A percentile compares a stretch with the other conserved stretches of the same genome.
Evolutionary conservation across 1,140 invertebrate genomes (phyloP).

Genomic region (Lasioglossum baleicum): DNA sequence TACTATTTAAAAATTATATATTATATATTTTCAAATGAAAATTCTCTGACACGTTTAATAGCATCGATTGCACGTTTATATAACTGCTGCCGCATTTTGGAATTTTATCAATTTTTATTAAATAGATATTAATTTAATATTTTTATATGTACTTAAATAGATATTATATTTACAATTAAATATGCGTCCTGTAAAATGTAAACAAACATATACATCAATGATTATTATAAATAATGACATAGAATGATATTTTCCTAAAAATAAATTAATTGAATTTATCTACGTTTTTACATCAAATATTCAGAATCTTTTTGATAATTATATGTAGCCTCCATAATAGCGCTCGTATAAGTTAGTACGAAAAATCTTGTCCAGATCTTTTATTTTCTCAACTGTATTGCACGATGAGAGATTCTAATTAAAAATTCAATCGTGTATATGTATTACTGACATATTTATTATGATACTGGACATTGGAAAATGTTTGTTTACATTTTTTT

Average conservation of each 20-base stretch:
- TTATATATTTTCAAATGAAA: constrained; percentile 23
- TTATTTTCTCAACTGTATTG: too few relatives aligned
- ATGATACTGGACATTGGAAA: not conserved
- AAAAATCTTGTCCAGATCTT: not conserved
- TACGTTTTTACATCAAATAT: not conserved
- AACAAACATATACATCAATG: not conserved
- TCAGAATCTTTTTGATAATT: not conserved
- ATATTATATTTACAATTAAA: constrained; percentile 37
- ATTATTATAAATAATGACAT: constrained; percentile 18
- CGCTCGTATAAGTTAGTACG: not conserved
- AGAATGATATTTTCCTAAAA: not conserved
- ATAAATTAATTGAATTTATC: not conserved
- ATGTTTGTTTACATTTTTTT: constrained; percentile 18
- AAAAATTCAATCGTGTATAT: not conserved
- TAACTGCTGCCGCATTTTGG: constrained; percentile 16
- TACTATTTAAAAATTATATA: constrained; percentile 25
- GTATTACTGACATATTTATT: not conserved
- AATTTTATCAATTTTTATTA: constrained; percentile 22
- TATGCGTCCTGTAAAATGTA: constrained; percentile 6
- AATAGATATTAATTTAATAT: constrained; percentile 25
- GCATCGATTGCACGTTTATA: constrained; percentile 24
- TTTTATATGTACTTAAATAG: constrained; percentile 8
- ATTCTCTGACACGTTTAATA: constrained; percentile 16
- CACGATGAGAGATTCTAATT: not conserved
- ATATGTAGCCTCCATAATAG: not conserved